These are phyloP conservation scores for Murina feae DNA, from an alignment of 2,113 vertebrate species.

Conservation along the genomic window DNA sequence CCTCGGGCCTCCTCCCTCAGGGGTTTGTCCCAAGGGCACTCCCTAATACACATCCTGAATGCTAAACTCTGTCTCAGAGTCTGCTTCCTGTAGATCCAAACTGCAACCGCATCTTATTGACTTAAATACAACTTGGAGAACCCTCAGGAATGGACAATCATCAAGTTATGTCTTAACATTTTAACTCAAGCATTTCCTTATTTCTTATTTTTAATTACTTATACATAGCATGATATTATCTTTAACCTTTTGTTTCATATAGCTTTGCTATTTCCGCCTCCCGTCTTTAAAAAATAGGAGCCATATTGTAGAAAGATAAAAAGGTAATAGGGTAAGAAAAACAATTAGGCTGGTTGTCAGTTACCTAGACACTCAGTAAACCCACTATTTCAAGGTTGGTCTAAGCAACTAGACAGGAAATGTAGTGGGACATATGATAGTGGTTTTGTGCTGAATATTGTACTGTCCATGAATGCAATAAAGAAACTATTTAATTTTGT, in stretches of 20 bases:
- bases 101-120: background rate
- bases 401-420: background rate
- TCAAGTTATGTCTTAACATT: background rate
- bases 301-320: conserved; percentile 23
- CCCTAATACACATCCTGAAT: conserved; percentile 16
- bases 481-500: conserved; percentile 12
- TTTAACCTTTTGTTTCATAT: conserved; percentile 6
- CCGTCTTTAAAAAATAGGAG: background rate
- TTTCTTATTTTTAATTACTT: conserved; percentile 33
- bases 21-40: conserved; percentile 1
- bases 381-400: background rate
- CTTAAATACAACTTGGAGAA: background rate
- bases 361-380: background rate
- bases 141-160: background rate
- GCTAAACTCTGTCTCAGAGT: background rate
- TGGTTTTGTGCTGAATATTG: background rate
- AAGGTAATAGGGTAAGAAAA: conserved; percentile 15
- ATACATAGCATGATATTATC: background rate
- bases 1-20: background rate
- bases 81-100: conserved; percentile 42
- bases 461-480: background rate
- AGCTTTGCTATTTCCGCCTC: background rate
- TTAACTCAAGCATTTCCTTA: background rate
- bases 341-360: background rate
- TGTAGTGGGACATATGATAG: background rate